Base-by-base conservation (phyloP, 2,113 vertebrate species). In the Aix galericulata region DNA sequence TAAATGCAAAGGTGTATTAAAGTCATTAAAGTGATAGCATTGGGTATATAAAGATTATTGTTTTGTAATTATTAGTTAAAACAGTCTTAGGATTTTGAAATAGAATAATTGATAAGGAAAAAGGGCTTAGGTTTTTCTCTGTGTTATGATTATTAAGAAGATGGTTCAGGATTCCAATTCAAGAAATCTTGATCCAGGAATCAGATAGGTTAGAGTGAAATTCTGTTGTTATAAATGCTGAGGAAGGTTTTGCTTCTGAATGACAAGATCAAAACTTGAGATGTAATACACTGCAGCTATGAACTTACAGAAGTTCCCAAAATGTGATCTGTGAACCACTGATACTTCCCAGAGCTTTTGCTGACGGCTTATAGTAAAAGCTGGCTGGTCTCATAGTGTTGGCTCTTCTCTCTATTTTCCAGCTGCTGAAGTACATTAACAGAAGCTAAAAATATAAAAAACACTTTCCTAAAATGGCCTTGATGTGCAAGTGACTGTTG, bases 361-460 rank as follows among this genome's bases (percentile, higher is more conserved):
- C 20, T 68, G 76, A 63, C 2, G 3, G 56, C 52, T 71, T 91
- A 52, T 15, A 67, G 72, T 82, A 29, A 25, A 10, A 86, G 17
- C 55, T 91, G 69, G 63, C 75, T 63, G 29, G 8, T 83, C 25
- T 97, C 8, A 6, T 17, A 16, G 6, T 56, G 23, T 74, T 94
- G 89, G 67, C 75, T 88, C 68, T 69, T 89, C 59, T 34, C 36
- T 74, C 67, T 89, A 11, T 82, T 91, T 95, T 94, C 85, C 94
- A 95, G 68, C 46, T 83, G 59, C 68, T 83, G 44, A 95, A 91
- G 5, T 81, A 34, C 5, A 1, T 88, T 94, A 86, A 55, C 60
- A 90, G 88, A 94, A 94, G 60, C 50, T 74, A 90, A 93, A 96
- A 89, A 69, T 76, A 66, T 23, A 69, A 62, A 69, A 71, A 9